Evolutionary conservation across 2,113 vertebrate genomes (phyloP).

Genomic region (Nanorana parkeri): DNA sequence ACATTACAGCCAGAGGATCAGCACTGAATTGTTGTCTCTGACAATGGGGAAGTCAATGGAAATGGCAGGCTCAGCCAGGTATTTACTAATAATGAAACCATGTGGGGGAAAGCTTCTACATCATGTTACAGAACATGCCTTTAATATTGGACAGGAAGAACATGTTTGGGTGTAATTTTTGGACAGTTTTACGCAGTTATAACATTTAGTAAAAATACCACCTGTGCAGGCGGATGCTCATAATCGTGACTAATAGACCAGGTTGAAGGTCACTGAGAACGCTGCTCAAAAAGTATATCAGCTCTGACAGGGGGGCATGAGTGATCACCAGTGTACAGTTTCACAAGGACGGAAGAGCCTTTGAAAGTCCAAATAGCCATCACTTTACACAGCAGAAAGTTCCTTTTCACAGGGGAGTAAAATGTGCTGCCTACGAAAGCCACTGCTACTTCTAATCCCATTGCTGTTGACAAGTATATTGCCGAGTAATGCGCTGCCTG

Average conservation of each 20-base stretch:
- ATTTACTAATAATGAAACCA: too few relatives aligned
- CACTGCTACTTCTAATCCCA: constrained; percentile 38
- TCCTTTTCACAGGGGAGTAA: constrained; percentile 22
- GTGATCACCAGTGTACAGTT: constrained; percentile 22
- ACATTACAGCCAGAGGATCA: too few relatives aligned
- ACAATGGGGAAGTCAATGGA: too few relatives aligned
- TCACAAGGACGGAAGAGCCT: constrained; percentile 12
- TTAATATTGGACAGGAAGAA: too few relatives aligned
- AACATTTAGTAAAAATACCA: not conserved
- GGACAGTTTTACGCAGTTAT: not conserved
- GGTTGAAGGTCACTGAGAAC: constrained; percentile 40
- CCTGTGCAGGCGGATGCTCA: constrained; percentile 8
- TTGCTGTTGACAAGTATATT: constrained; percentile 40
- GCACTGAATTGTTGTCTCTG: too few relatives aligned
- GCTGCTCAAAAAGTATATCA: not conserved
- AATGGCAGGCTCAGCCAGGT: too few relatives aligned
- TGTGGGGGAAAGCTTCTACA: too few relatives aligned
- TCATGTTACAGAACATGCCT: too few relatives aligned
- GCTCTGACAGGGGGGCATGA: constrained; percentile 26
- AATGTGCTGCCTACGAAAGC: constrained; percentile 16
- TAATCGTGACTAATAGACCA: constrained; percentile 10
- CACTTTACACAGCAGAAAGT: constrained; percentile 37
- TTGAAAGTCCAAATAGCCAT: constrained; percentile 4
- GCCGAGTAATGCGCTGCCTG: constrained; percentile 34
- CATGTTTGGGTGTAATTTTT: too few relatives aligned